Evolutionary conservation across 2,888 invertebrate species (phyloP), one percentile per base, ranked within the genome.

Genomic region (Lumbricus terrestris): DNA sequence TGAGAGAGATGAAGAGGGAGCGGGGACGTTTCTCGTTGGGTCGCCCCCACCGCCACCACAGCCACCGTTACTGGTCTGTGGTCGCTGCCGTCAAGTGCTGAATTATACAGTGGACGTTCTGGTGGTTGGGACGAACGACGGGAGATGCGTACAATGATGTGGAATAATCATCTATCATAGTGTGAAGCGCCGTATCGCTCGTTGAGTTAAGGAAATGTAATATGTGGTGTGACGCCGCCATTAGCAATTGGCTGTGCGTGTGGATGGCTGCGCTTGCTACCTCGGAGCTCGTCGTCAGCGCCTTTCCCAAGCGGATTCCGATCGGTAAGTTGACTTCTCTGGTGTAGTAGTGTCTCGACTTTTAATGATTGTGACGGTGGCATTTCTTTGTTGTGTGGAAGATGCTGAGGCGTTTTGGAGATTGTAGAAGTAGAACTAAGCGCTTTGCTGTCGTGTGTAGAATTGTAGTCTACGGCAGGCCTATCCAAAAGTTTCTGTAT

Each of bases 271-370:
- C 69, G 29, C 69, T 69, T 3, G 23, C 54, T 69, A 20, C 47
- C 15, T 13, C 69, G 85, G 35, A 35, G 33, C 5, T 85, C 20
- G 34, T 37, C 20, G 85, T 85, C 85, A 37, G 37, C 85, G 85
- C 85, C 23, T 85, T 85, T 85, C 85, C 85, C 34, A 85, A 37
- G 37, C 34, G 85, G 15, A 85, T 85, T 85, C 85, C 85, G 23
- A 85, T 85, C 6, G 85, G 85, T 85, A 85, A 35, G 85, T 0
- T 6, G 69, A 69, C 69, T 69, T 69, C 20, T n/a, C n/a, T n/a
- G n/a, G n/a, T 69, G n/a, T 69, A 3, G 69, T 8, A 29, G n/a
- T 29, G 23, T 11, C 29, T 54, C 29, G 29, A 5, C 5, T 54
- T 69, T 69, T 8, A n/a, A 47, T n/a, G n/a, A n/a, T n/a, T 69